Evolutionary conservation across 1,140 invertebrate genomes (phyloP), one percentile per base, ranked within the genome.

Genomic region (Drosophila ohnishii): DNA sequence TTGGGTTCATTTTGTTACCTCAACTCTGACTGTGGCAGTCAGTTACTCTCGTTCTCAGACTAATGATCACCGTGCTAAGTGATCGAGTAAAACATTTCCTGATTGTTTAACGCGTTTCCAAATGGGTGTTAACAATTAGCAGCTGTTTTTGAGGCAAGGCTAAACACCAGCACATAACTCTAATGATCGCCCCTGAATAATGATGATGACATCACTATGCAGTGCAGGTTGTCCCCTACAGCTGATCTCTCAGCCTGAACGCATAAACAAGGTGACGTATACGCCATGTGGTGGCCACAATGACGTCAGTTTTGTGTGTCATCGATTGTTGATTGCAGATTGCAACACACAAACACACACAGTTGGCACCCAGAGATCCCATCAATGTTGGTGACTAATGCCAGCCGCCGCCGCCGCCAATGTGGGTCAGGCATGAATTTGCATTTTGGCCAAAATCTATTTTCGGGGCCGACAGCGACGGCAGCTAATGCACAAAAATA

Each of bases 371-470:
- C 55, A 60, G 62, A 80, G 66, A 80, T 76, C 58, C 75, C 44
- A 59, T 42, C 56, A 19, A 59, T 63, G 76, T 45, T 61, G 53
- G 80, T 88, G 84, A 88, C 84, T 88, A 88, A 88, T 87, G 64
- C 80, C 70, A 78, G 66, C 73, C 76, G 72, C 71, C 34, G 82
- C 48, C 50, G 72, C 71, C 34, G 82, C 48, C 50, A 86, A 87
- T 83, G 84, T 88, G 84, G 84, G 84, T 88, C 84, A 88, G 84
- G 80, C 84, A 88, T 89, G 85, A 88, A 88, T 88, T 88, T 88
- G 84, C 80, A 88, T 88, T 80, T 80, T 88, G 84, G 73, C 65
- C 81, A 77, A 59, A 55, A 62, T 84, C 80, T 88, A 84, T 88
- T 88, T 87, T 78, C n/a, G 59, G 85, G 50, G 34, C 34, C 51